Evolutionary conservation across 2,888 invertebrate genomes (phyloP), one percentile per base, ranked within the genome.

Genomic region (Mythimna vitellina): DNA sequence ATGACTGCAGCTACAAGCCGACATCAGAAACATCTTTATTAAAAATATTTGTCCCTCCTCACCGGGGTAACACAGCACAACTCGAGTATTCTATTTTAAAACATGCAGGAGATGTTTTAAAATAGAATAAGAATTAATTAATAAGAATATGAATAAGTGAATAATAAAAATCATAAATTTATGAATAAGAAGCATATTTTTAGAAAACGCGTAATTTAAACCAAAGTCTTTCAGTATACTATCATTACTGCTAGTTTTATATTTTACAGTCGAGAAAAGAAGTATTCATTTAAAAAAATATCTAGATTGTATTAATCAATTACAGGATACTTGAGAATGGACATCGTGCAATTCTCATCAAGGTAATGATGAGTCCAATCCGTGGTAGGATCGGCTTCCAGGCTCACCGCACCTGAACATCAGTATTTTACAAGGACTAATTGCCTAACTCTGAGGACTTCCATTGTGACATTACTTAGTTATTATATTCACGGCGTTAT

Each of bases 1-100:
- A 79, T 79, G 67, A 49, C 61, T 42, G 25, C 51, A 14, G 65
- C 53, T 66, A 56, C 53, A 75, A 29, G 60, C 12, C 38, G 49
- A 7, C 17, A n/a, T n/a, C n/a, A n/a, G n/a, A n/a, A 75, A 73
- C 61, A 65, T 32, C 29, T 49, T 68, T 78, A 78, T 62, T 68
- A 67, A 73, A 77, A 64, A 64, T 73, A 73, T 77, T 32, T 42
- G 54, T 60, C 7, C 17, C 46, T 5, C 46, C 38, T 3, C 17
- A 35, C 25, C 29, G 14, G 20, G 22, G 10, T 14, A n/a, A n/a
- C 46, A 46, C 7, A 17, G 6, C 6, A 46, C 17, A 22, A 3
- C 4, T 22, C 12, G 22, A 25, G 12, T n/a, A n/a, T n/a, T n/a
- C n/a, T n/a, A n/a, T n/a, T n/a, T n/a, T n/a, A n/a, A n/a, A n/a